Evolutionary conservation across 1,140 invertebrate genomes (phyloP).

Genomic region (Trichonephila inaurata): DNA sequence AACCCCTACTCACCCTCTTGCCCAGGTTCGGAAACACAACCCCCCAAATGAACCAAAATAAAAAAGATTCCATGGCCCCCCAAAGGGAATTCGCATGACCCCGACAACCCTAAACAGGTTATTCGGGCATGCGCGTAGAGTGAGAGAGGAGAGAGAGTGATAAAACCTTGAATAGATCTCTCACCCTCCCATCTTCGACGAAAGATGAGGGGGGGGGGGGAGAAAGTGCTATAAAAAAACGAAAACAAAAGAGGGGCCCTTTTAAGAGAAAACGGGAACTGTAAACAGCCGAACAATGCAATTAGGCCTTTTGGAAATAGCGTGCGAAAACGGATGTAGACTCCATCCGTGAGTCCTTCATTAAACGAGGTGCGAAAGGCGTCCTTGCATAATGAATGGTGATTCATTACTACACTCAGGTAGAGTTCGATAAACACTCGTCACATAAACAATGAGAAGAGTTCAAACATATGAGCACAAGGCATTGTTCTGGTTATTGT

Average conservation of each 20-base stretch:
- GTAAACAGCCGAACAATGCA: conserved; percentile 25
- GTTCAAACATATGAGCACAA: not conserved
- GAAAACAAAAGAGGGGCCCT: conserved; percentile 1
- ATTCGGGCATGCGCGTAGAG: not conserved
- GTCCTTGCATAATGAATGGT: not conserved
- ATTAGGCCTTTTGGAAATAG: not conserved
- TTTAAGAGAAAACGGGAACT: not conserved
- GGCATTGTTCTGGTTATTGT: not conserved
- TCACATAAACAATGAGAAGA: not conserved
- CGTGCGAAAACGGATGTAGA: conserved; percentile 25
- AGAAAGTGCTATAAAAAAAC: not conserved
- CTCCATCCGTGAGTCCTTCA: not conserved
- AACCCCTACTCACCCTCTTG: not conserved
- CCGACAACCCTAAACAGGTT: conserved; percentile 16
- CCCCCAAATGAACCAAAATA: conserved; percentile 26
- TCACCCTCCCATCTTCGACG: not conserved
- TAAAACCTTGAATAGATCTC: too few relatives aligned
- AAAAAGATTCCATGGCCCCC: conserved; percentile 18
- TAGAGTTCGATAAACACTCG: not conserved
- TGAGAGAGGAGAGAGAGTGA: not conserved
- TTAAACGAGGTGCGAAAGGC: not conserved
- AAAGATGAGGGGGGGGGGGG: not conserved
- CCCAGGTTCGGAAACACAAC: conserved; percentile 34
- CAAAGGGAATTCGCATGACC: conserved; percentile 22
- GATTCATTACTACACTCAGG: not conserved